Percentiles rank a stretch among this genome's conserved stretches.
phyloP scores from a whole-genome alignment of 2,888 invertebrate species.

The Apamea anceps region DNA sequence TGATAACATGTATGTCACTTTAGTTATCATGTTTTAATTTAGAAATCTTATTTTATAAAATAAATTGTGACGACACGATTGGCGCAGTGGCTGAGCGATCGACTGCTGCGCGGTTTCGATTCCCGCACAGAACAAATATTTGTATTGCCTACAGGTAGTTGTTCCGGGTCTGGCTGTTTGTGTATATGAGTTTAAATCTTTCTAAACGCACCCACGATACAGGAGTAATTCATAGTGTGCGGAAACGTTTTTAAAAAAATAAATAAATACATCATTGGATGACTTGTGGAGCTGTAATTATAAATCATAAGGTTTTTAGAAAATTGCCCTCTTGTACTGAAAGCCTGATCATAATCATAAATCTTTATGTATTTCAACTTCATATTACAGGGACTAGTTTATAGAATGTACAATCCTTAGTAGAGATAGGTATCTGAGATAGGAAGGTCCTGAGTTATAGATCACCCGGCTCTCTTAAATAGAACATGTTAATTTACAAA shows the following conservation, averaged over 20 bases:
- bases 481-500: background rate
- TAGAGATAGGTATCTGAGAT: background rate
- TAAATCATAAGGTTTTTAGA: background rate
- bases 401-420: background rate
- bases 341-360: background rate
- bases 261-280: background rate
- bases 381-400: background rate
- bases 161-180: too few species aligned
- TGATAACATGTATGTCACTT: background rate
- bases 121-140: too few species aligned
- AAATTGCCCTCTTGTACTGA: background rate
- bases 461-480: background rate
- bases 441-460: background rate
- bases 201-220: too few species aligned
- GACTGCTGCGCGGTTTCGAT: too few species aligned
- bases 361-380: background rate
- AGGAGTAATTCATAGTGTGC: too few species aligned
- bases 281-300: background rate
- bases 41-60: background rate
- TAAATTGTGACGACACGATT: too few species aligned
- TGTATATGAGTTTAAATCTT: too few species aligned
- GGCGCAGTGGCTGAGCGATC: too few species aligned
- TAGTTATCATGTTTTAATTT: background rate
- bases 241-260: too few species aligned
- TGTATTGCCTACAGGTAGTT: too few species aligned